These are phyloP conservation scores for Drepanosiphum platanoidis DNA, from an alignment of 2,888 invertebrate species.

Conservation along the genomic window DNA sequence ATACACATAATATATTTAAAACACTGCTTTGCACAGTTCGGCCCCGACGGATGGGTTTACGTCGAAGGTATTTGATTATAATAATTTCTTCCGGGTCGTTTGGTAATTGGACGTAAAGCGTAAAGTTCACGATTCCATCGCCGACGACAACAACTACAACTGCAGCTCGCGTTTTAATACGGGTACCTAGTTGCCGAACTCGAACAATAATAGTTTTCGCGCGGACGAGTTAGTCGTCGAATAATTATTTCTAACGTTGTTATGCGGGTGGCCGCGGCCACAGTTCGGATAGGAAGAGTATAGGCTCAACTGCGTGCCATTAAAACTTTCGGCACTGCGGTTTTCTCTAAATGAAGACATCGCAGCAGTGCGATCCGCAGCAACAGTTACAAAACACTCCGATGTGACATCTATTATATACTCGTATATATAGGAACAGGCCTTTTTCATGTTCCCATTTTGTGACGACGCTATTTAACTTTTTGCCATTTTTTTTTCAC, in stretches of 20 bases:
- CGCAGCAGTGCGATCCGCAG: not conserved
- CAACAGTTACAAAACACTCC: no score
- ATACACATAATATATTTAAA: not conserved
- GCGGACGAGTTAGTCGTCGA: not conserved
- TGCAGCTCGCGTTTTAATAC: not conserved
- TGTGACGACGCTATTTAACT: no score
- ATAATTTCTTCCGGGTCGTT: no score
- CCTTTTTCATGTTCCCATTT: no score
- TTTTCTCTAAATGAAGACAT: not conserved
- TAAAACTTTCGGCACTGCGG: not conserved
- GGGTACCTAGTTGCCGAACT: no score
- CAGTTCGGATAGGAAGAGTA: not conserved
- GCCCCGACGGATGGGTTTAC: not conserved
- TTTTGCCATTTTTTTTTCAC: no score
- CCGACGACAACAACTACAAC: not conserved
- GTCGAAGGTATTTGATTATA: no score
- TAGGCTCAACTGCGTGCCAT: not conserved
- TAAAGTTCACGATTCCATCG: constrained; percentile 1
- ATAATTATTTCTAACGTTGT: not conserved
- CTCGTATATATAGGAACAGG: no score
- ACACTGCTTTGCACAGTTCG: not conserved
- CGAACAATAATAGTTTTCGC: not conserved
- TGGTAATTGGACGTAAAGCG: constrained; percentile 4
- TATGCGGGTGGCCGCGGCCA: not conserved
- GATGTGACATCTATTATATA: no score